Evolutionary conservation across 1,140 invertebrate genomes (phyloP).

Genomic region (Drosophila nasuta): DNA sequence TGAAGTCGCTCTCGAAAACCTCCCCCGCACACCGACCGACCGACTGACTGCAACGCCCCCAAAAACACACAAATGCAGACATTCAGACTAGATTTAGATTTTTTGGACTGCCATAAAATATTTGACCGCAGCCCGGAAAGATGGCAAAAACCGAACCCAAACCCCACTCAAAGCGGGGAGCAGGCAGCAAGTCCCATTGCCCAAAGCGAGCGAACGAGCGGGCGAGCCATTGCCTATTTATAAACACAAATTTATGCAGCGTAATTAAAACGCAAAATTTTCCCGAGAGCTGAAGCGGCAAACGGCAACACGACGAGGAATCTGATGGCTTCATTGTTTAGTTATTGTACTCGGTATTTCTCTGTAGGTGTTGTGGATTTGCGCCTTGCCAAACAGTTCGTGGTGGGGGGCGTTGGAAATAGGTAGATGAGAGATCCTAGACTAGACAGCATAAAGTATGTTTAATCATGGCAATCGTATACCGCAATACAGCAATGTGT

Average conservation of each 20-base stretch:
- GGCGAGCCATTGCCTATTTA: conserved; percentile 70
- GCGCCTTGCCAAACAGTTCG: conserved; percentile 9
- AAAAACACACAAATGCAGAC: conserved; percentile 62
- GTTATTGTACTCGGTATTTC: conserved; percentile 59
- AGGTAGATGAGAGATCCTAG: conserved; percentile 7
- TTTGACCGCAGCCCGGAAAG: conserved; percentile 72
- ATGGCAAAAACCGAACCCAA: conserved; percentile 16
- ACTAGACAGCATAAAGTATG: conserved; percentile 44
- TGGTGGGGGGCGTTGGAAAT: no score
- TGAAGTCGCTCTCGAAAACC: conserved; percentile 64
- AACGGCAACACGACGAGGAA: conserved; percentile 5
- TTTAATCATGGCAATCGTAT: conserved; percentile 44
- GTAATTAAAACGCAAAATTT: conserved; percentile 83
- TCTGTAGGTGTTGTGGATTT: conserved; percentile 58
- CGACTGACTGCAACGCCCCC: conserved; percentile 22
- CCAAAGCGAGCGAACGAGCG: conserved; percentile 6
- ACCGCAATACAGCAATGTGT: not conserved
- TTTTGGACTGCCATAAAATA: conserved; percentile 77
- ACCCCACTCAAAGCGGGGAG: not conserved
- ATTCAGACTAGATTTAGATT: conserved; percentile 78
- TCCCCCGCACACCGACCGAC: not conserved
- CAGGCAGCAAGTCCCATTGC: not conserved
- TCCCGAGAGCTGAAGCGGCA: conserved; percentile 26
- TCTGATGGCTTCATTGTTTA: conserved; percentile 70
- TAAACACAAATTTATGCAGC: conserved; percentile 83